Evolutionary conservation across 2,113 vertebrate genomes (phyloP), one percentile per base, ranked within the genome.

Genomic region (Rhineura floridana): DNA sequence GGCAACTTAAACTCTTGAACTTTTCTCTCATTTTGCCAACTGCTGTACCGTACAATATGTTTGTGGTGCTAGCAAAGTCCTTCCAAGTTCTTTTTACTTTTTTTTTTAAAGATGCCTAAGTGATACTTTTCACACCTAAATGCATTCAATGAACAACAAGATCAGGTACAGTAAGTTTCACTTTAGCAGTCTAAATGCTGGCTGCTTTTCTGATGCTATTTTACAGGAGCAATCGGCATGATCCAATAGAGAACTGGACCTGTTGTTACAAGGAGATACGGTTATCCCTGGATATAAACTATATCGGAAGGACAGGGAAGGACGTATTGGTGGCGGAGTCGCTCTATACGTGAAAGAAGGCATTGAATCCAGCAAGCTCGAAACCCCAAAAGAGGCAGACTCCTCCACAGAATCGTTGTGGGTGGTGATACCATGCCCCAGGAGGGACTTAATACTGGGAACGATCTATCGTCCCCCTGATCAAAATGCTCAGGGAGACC

Each of bases 21-120:
- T 70, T 50, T 80, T 84, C 23, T 83, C 87, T 91, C 94, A 92
- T 87, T 90, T 81, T 87, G 82, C 90, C 88, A 95, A 85, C 76
- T 4, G 52, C 65, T 50, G 69, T 50, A 6, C 46, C 73, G 80
- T 81, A 84, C n/a, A n/a, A 87, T 86, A 90, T 69, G 62, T 4
- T 86, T 82, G 36, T 42, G 13, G 39, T 0, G 0, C 75, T n/a
- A 83, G 39, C 55, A 52, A 89, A 77, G 76, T 63, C 44, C 82
- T 93, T 93, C 90, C 81, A 86, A 88, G 30, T 9, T 84, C 52
- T 83, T 78, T 79, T 92, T 88, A 93, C 93, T 92, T 55, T 83
- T 75, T 81, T 92, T 88, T 93, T 94, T 92, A 72, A 89, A 44
- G 80, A 63, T 81, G 87, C 75, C 84, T 55, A 88, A 90, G 76